phyloP scores from a whole-genome alignment of 2,888 invertebrate genomes.

The Timandra comae region DNA sequence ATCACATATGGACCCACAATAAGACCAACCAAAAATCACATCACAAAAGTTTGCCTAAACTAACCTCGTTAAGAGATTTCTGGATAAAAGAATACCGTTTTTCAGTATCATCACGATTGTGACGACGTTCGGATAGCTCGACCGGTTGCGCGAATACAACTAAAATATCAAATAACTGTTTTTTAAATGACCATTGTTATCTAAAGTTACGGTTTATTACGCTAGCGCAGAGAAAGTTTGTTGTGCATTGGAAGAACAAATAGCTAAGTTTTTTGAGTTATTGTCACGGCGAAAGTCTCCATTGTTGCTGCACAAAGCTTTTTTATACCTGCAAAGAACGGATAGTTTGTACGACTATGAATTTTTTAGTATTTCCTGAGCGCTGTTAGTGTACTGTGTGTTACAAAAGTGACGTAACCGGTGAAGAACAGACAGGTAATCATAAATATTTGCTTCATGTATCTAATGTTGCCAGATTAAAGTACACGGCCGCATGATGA shows the following conservation, averaged over 20 bases:
- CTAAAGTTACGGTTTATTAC: conserved; percentile 41
- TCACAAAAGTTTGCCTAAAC: conserved; percentile 76
- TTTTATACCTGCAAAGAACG: conserved; percentile 55
- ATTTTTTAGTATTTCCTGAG: conserved; percentile 62
- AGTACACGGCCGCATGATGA: conserved; percentile 46
- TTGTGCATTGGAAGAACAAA: conserved; percentile 43
- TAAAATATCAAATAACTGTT: conserved; percentile 36
- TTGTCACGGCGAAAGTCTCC: conserved; percentile 63
- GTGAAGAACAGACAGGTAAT: conserved; percentile 28
- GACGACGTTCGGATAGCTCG: conserved; percentile 70
- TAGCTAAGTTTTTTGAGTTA: conserved; percentile 52
- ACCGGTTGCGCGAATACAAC: conserved; percentile 47
- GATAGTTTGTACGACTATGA: conserved; percentile 45
- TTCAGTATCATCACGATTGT: conserved; percentile 74
- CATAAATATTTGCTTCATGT: conserved; percentile 29
- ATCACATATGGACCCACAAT: conserved; percentile 67
- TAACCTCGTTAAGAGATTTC: conserved; percentile 75
- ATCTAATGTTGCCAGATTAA: conserved; percentile 40
- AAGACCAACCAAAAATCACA: conserved; percentile 68
- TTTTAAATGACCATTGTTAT: conserved; percentile 25
- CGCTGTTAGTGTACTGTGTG: conserved; percentile 52
- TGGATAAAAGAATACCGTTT: conserved; percentile 75
- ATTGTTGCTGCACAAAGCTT: conserved; percentile 53
- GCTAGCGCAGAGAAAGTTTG: conserved; percentile 60
- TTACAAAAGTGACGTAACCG: conserved; percentile 16